phyloP scores from a whole-genome alignment of 2,113 vertebrate species.

The Thamnophis sirtalis region DNA sequence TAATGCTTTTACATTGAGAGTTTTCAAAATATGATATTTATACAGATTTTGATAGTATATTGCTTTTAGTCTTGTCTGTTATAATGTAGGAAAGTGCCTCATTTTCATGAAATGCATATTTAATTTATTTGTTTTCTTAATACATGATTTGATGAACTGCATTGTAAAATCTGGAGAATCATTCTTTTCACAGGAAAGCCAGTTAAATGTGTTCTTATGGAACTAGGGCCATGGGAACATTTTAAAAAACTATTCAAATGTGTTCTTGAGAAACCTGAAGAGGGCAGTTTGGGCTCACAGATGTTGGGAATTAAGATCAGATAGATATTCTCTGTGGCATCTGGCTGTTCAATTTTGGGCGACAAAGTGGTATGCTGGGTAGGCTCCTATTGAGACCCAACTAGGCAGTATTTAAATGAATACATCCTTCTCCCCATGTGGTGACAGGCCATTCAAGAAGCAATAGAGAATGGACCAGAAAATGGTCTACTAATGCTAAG shows the following conservation, averaged over 20 bases:
- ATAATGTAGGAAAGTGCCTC: background rate
- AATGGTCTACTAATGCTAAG: constrained; percentile 17
- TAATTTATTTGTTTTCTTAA: background rate
- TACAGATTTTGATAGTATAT: background rate
- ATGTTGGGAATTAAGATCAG: constrained; percentile 1
- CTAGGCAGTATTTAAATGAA: background rate
- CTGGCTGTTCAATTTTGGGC: background rate
- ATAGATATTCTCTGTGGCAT: background rate
- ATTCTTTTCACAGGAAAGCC: background rate
- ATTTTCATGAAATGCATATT: background rate
- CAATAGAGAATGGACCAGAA: background rate
- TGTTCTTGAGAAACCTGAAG: background rate
- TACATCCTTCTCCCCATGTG: background rate
- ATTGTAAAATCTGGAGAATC: background rate
- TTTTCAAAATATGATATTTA: background rate
- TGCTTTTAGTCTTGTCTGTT: background rate
- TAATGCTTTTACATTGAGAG: background rate
- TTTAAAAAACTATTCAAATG: background rate
- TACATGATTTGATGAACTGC: background rate
- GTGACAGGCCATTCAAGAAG: background rate
- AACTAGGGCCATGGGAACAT: background rate
- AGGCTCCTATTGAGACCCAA: background rate
- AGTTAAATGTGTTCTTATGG: background rate
- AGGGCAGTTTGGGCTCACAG: background rate
- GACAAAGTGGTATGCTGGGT: background rate